Evolutionary conservation across 1,140 invertebrate species (phyloP), one percentile per base, ranked within the genome.

Genomic region (Drosophila nasuta): DNA sequence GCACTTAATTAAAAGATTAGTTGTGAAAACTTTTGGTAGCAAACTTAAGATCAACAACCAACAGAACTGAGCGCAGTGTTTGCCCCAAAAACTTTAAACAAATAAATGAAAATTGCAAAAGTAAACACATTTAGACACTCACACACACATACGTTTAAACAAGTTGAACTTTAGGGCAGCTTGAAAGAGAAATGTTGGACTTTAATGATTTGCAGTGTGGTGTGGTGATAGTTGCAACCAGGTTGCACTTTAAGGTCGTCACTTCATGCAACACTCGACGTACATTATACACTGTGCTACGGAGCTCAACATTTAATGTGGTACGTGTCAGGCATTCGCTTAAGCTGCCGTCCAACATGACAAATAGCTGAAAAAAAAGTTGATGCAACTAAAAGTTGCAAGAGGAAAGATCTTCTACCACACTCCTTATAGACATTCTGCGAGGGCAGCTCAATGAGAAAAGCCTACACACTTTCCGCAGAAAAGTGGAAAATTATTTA

Each of bases 1-100:
- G 65, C 86, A 89, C 85, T 89, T 89, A 89, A 89, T 89, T 89
- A 89, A 89, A 89, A 89, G 85, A 89, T 89, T 89, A 89, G 78
- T 89, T 89, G 68, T 75, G 77, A 77, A 85, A 90, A 89, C 75
- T 88, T 85, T 90, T 73, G 62, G 69, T 62, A 75, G 45, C 57
- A 79, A 89, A 89, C 81, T 89, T 85, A 81, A 77, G 80, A 75
- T 89, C 81, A 89, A 81, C 85, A 88, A 51, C 54, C 65, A 77
- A 49, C 41, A 48, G 49, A 41, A 33, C 51, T 38, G 20, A 65
- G 75, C 49, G 67, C 52, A 43, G 66, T 89, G 78, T 89, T 89
- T 89, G 85, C 86, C 65, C 59, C 48, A 81, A 76, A 66, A 89
- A 90, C 85, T 89, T 89, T 79, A 81, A 79, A 85, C 79, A 89